Percentiles rank a stretch among this genome's conserved stretches.
phyloP scores from a whole-genome alignment of 2,888 invertebrate species.

The Automeris io region DNA sequence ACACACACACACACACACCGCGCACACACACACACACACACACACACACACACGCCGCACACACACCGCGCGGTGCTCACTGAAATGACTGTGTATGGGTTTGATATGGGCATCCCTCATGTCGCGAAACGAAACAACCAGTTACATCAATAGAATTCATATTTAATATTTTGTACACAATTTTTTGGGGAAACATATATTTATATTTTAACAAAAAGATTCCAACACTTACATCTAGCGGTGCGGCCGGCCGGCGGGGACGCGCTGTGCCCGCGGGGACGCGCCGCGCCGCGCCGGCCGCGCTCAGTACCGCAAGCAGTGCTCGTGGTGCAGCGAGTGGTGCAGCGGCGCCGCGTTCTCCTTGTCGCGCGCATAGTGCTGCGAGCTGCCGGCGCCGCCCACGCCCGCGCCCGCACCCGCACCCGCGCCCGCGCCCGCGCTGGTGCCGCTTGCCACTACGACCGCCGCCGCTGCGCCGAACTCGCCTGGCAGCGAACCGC shows the following conservation, averaged over 20 bases:
- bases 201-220: slow-evolving; percentile 22
- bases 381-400: slow-evolving; percentile 16
- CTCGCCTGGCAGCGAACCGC: slow-evolving; percentile 37
- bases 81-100: too few relatives aligned
- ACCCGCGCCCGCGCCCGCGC: slow-evolving; percentile 15
- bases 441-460: slow-evolving; percentile 15
- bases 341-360: slow-evolving; percentile 64
- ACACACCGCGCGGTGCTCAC: slow-evolving; percentile 7
- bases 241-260: neutral
- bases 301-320: slow-evolving; percentile 62
- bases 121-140: neutral
- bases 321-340: slow-evolving; percentile 60
- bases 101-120: too few relatives aligned
- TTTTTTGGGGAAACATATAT: slow-evolving; percentile 26
- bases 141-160: slow-evolving; percentile 8
- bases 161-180: slow-evolving; percentile 33
- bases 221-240: slow-evolving; percentile 10
- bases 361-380: slow-evolving; percentile 56
- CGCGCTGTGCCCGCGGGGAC: slow-evolving; percentile 6
- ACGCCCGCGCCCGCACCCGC: slow-evolving; percentile 17
- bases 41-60: slow-evolving; percentile 13
- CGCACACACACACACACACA: slow-evolving; percentile 16
- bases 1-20: too few relatives aligned
- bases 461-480: slow-evolving; percentile 23
- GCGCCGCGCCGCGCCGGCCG: slow-evolving; percentile 9